Percentiles rank a stretch among this genome's conserved stretches.
Conservation (phyloP, 2,113 vertebrate species). For the Dendrocopos noguchii region DNA sequence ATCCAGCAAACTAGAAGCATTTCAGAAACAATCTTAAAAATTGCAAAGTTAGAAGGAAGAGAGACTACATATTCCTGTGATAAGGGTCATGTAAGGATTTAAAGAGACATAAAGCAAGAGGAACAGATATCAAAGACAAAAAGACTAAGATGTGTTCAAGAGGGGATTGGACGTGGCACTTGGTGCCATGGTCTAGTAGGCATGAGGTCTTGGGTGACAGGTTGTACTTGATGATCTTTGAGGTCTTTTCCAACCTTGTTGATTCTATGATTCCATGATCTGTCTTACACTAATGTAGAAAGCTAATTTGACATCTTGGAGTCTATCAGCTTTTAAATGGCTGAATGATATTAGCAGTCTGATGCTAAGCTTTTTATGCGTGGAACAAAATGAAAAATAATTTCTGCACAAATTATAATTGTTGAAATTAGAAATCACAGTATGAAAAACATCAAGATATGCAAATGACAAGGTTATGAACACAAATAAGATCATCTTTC, state of each 20-base stretch:
- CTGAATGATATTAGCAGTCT: background rate
- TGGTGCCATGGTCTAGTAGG: too few species aligned
- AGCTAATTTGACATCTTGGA: background rate
- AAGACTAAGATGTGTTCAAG: background rate
- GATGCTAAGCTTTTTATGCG: background rate
- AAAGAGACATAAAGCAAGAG: background rate
- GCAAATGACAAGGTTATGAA: background rate
- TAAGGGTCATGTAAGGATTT: background rate
- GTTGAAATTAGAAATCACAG: background rate
- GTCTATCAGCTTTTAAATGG: background rate
- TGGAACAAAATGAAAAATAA: background rate
- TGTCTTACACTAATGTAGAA: background rate
- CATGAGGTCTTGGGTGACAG: too few species aligned
- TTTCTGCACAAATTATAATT: background rate
- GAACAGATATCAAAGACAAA: background rate
- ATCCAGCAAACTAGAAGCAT: rapidly evolving
- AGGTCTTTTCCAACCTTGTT: too few species aligned
- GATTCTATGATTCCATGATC: too few species aligned
- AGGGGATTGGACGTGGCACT: too few species aligned
- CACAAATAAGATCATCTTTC: background rate
- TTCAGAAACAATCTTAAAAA: background rate
- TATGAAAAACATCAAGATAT: background rate
- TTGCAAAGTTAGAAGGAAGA: background rate
- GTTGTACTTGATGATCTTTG: too few species aligned
- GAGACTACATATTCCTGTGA: background rate